Evolutionary conservation across 2,888 invertebrate genomes (phyloP), one percentile per base, ranked within the genome.

Genomic region (Corythucha ciliata): DNA sequence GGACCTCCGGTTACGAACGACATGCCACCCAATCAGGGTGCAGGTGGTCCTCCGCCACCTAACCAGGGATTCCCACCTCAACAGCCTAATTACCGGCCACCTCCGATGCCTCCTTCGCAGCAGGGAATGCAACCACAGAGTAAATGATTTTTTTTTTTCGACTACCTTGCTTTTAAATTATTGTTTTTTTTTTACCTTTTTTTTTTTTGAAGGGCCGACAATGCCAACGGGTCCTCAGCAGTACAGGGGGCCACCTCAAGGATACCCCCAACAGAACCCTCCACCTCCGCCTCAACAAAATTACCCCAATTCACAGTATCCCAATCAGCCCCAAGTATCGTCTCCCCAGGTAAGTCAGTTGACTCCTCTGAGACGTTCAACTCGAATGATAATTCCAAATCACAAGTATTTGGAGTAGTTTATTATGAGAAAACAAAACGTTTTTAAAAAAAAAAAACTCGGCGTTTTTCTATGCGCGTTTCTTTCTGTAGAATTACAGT

Each of bases 1-100:
- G 68, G 62, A 48, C 67, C 67, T 22, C 67, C 68, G 24, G 57
- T 57, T 52, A 33, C 53, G 48, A 67, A 68, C 67, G 67, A 67
- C 64, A 66, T 68, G 69, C 66, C 67, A 65, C 66, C 50, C 56
- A 58, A 60, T 58, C 32, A 37, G 41, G 33, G 33, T 18, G 42
- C 48, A 8, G 40, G 42, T 16, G 49, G 42, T 16, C 51, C 48
- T 12, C 55, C 57, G 2, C 48, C 52, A 22, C 53, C 48, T 10
- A 48, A 34, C 25, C 41, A 27, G 12, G 37, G 21, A 18, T 8
- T 25, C 10, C 36, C 45, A 24, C 44, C 42, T 27, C 52, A 52
- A 29, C 52, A 47, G 32, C 26, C 47, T 1, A 47, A 47, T 18
- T 52, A 52, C 33, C 18, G 52, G 25, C 49, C n/a, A n/a, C 40